phyloP scores from a whole-genome alignment of 2,113 vertebrate species.

The Pogonocichla stellata region DNA sequence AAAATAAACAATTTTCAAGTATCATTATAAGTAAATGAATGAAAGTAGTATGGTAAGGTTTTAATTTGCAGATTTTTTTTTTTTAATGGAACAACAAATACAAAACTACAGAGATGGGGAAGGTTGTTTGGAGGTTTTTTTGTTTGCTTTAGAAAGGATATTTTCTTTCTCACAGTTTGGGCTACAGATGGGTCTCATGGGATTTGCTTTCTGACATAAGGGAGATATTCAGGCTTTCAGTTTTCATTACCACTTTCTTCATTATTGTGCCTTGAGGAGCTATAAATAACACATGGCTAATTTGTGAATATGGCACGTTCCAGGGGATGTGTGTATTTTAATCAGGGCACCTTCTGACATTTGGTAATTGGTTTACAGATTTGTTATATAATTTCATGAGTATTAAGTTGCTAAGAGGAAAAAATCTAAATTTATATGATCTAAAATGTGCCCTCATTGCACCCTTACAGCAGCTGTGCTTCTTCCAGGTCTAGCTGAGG shows the following conservation, averaged over 20 bases:
- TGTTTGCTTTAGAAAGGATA: neutral
- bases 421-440: neutral
- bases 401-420: slow-evolving; percentile 15
- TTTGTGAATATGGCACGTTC: slow-evolving; percentile 51
- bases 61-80: neutral
- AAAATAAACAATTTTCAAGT: neutral
- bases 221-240: slow-evolving; percentile 48
- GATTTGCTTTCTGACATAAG: slow-evolving; percentile 43
- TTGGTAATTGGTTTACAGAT: slow-evolving; percentile 63
- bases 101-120: rapidly evolving
- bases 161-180: neutral
- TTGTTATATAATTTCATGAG: slow-evolving; percentile 61
- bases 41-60: neutral
- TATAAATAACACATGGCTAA: slow-evolving; percentile 70
- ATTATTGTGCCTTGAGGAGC: slow-evolving; percentile 44
- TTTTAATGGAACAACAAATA: neutral
- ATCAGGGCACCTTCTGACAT: slow-evolving; percentile 59
- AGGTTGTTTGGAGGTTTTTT: neutral
- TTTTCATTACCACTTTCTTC: slow-evolving; percentile 59
- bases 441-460: neutral
- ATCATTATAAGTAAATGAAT: neutral
- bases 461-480: neutral
- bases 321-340: slow-evolving; percentile 58
- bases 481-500: neutral
- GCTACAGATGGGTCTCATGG: slow-evolving; percentile 29